These are phyloP conservation scores for Tenebrio molitor DNA, from an alignment of 1,140 invertebrate species.

Conservation along the genomic window DNA sequence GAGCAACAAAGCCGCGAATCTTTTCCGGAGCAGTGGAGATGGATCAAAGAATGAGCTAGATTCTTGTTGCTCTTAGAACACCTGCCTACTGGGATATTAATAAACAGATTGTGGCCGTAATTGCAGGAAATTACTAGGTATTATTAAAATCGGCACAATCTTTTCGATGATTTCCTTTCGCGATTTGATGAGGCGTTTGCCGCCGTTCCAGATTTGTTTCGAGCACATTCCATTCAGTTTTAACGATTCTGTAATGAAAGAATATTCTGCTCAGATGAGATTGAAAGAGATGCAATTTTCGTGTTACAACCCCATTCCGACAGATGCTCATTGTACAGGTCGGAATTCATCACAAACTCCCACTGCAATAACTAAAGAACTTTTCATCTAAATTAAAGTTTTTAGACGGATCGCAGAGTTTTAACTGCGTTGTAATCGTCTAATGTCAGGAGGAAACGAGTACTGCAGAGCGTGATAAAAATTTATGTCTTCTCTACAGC, in stretches of 20 bases:
- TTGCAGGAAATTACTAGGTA: conserved; percentile 38
- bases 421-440: no score
- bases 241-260: not conserved
- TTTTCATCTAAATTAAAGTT: no score
- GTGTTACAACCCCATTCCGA: no score
- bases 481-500: no score
- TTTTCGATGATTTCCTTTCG: conserved; percentile 18
- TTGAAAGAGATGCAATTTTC: not conserved
- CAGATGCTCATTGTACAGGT: no score
- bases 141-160: conserved; percentile 30
- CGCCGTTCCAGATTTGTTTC: not conserved
- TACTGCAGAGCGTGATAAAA: no score
- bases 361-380: no score
- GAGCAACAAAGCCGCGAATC: not conserved
- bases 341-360: no score
- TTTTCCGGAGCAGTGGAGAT: not conserved
- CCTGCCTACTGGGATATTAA: conserved; percentile 21
- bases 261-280: not conserved
- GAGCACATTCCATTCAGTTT: not conserved
- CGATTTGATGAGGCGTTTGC: conserved; percentile 6
- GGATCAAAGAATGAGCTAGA: not conserved
- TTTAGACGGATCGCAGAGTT: no score
- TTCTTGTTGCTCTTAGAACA: conserved; percentile 34
- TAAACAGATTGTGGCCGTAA: conserved; percentile 35
- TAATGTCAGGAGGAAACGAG: no score